Evolutionary conservation across 2,888 invertebrate genomes (phyloP).

Genomic region (Bruchidius siliquastri): DNA sequence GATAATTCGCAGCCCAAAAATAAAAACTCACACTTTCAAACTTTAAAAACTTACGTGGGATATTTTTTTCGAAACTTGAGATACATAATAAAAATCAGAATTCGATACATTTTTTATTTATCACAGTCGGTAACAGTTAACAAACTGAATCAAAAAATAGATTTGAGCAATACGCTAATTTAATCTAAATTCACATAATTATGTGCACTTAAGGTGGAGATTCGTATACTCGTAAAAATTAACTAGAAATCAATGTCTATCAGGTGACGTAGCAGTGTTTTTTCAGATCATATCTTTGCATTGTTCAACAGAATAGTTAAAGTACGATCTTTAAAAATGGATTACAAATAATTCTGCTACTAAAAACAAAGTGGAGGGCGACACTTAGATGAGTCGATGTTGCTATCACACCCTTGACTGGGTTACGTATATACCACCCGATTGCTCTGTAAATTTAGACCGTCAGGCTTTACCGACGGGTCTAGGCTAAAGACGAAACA

Average conservation of each 20-base stretch:
- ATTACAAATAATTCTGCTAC: no score
- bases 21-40: background rate
- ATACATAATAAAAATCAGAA: background rate
- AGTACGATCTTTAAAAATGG: no score
- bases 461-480: no score
- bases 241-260: background rate
- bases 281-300: background rate
- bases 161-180: conserved; percentile 24
- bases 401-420: no score
- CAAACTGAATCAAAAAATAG: conserved; percentile 23
- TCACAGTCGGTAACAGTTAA: conserved; percentile 39
- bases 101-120: conserved; percentile 32
- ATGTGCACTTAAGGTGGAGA: background rate
- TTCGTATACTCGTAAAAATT: background rate
- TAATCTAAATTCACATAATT: conserved; percentile 5
- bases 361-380: no score
- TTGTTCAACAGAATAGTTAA: no score
- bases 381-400: no score
- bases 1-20: background rate
- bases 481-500: no score
- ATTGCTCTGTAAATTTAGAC: no score
- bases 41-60: background rate
- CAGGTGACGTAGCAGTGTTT: background rate
- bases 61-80: background rate
- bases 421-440: no score